Evolutionary conservation across 2,797 vertebrate species (phyloP), one percentile per base, ranked within the genome.

Genomic region (Gastrophryne carolinensis): DNA sequence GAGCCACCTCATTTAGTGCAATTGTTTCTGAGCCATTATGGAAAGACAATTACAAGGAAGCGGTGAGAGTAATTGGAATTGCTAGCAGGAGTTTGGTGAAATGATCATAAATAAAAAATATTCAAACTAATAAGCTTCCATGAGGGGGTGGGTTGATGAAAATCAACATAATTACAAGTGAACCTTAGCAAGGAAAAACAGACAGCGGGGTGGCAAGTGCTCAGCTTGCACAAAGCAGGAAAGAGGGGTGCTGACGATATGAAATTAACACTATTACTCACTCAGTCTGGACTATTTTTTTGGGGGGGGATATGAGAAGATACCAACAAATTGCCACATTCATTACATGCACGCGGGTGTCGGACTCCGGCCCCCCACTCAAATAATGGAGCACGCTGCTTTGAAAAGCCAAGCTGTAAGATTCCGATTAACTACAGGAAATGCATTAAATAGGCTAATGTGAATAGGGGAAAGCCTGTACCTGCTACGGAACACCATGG

Each of bases 141-240:
- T 90, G 90, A 91, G 91, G 92, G 92, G 94, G 92, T 92, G 90
- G 91, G 92, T 92, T 93, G 93, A 92, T 94, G 93, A 97, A 98
- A 99, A 98, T 98, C 96, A 98, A 98, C 96, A 98, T 98, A 97
- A 98, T 98, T 96, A 98, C 94, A 98, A 97, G 94, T 93, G 94
- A 94, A 92, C 92, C 90, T 93, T 90, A 81, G 93, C 80, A 87
- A 93, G 92, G 89, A 89, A 90, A 90, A 90, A 90, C 89, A 91
- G 90, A 86, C 88, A 91, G 89, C 88, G 29, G 89, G 90, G 89
- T 83, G 85, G 89, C 86, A 47, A 86, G 87, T 54, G 82, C 84
- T 85, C 81, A 60, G 83, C 85, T 17, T 2, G 24, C 70, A 75
- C 80, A 83, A 79, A 83, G 87, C 75, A 68, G 70, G 81, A 69